Evolutionary conservation across 2,888 invertebrate genomes (phyloP), one percentile per base, ranked within the genome.

Genomic region (Drosophila mulleri): DNA sequence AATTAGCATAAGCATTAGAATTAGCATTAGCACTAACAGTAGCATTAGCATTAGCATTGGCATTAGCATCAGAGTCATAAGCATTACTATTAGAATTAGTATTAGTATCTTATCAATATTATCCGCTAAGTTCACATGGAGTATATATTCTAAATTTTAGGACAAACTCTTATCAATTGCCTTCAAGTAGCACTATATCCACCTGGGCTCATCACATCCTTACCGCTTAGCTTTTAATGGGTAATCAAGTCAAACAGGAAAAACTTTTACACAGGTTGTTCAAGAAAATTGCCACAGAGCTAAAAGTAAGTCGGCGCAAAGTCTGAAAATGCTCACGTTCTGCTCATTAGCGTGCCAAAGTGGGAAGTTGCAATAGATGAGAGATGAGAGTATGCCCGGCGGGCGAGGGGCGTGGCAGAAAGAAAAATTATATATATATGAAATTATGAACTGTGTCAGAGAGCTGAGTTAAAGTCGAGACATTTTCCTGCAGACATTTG

Each of bases 291-390:
- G 78, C 70, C 50, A 60, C 58, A 62, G 47, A 32, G 53, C 32
- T 47, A n/a, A 61, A 57, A 67, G 77, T 66, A 45, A 76, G 66
- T 48, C 62, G 20, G 54, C 5, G 50, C 48, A 56, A 6, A 67
- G 66, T 68, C 69, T 54, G 71, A 63, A 71, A 72, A 69, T 72
- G 54, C 81, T 70, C 83, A 74, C 80, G 76, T 71, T 74, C 52
- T 61, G 72, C 83, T 83, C 83, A 83, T 83, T 83, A 83, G 89
- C 68, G 72, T 47, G 48, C 29, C 41, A 57, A 37, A 57, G 44
- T 29, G 41, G n/a, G 4, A 48, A 18, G 44, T 44, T 41, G 23
- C 41, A 12, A n/a, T 37, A 45, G 42, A 35, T 42, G 57, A 32
- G 57, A 32, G 32, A 29, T 41, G 56, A 29, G 56, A 32, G 32